These are phyloP conservation scores for Heliopora coerulea DNA, from an alignment of 92 coral and sea anemone genomes.

Conservation along the genomic window DNA sequence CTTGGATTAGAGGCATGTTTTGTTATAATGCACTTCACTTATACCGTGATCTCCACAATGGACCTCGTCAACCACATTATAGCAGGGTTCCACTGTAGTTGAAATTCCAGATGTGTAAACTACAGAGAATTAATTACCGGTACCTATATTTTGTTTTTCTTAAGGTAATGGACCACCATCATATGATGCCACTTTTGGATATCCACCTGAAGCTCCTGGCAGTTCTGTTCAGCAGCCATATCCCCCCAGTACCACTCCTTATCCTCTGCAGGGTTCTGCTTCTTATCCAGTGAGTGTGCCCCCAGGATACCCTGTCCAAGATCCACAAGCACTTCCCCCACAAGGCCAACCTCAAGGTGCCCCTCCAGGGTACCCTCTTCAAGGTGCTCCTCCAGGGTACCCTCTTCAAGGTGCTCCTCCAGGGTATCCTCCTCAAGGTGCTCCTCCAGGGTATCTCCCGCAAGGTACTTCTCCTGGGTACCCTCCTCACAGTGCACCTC, in stretches of 20 bases:
- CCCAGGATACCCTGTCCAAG: background rate
- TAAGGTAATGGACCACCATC: background rate
- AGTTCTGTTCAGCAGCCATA: background rate
- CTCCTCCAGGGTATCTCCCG: constrained; percentile 19
- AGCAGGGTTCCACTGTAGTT: no score
- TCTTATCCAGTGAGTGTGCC: background rate
- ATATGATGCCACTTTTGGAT: background rate
- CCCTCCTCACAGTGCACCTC: constrained; percentile 23
- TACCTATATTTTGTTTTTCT: no score
- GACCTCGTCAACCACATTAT: no score
- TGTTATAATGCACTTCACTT: no score
- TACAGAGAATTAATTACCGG: no score
- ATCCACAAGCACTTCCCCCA: background rate
- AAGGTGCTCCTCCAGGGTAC: constrained; percentile 7
- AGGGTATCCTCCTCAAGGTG: constrained; percentile 28
- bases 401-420: constrained; percentile 17
- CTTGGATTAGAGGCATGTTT: no score
- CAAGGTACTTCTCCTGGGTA: constrained; percentile 26
- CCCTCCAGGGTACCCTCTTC: constrained; percentile 5
- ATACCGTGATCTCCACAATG: no score
- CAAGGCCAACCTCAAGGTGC: background rate
- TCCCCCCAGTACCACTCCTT: background rate
- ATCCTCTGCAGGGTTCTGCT: constrained; percentile 4
- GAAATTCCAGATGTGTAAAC: no score
- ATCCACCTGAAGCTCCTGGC: background rate